phyloP scores from a whole-genome alignment of 2,888 invertebrate species.

The Tigriopus californicus region DNA sequence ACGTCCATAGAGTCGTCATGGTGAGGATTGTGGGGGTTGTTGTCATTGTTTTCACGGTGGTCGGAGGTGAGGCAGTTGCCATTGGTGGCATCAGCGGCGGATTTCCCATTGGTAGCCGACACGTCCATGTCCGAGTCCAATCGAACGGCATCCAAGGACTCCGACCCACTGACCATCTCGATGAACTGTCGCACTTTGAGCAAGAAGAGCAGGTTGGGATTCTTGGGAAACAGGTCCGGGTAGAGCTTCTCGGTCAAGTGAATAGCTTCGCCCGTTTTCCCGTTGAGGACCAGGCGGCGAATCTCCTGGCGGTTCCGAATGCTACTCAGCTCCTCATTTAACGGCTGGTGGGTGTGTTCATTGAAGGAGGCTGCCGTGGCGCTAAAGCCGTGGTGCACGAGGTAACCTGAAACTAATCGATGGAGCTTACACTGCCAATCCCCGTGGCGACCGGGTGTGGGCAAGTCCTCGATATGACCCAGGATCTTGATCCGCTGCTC shows the following conservation, averaged over 20 bases:
- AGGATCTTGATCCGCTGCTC: conserved; percentile 68
- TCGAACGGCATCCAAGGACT: conserved; percentile 39
- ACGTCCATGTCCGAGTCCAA: background rate
- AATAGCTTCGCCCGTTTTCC: conserved; percentile 88
- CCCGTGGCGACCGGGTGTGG: conserved; percentile 63
- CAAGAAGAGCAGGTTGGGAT: conserved; percentile 78
- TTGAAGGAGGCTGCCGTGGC: conserved; percentile 77
- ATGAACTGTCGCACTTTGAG: conserved; percentile 92
- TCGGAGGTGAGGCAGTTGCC: background rate
- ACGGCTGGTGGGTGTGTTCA: conserved; percentile 66
- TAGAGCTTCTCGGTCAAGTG: conserved; percentile 69
- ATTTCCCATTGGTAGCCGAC: background rate
- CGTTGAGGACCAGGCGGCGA: conserved; percentile 71
- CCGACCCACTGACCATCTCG: conserved; percentile 79
- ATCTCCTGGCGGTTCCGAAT: conserved; percentile 92
- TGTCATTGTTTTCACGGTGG: background rate
- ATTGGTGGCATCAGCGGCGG: background rate
- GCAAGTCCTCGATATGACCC: conserved; percentile 65
- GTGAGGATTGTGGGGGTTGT: background rate
- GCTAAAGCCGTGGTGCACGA: conserved; percentile 90
- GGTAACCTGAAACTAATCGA: conserved; percentile 90
- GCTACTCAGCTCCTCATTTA: conserved; percentile 76
- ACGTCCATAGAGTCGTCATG: background rate
- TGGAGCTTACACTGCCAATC: conserved; percentile 84
- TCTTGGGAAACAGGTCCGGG: conserved; percentile 77